Conservation (phyloP, 2,113 vertebrate genomes). For the Cryptomyrus ogoouensis region DNA sequence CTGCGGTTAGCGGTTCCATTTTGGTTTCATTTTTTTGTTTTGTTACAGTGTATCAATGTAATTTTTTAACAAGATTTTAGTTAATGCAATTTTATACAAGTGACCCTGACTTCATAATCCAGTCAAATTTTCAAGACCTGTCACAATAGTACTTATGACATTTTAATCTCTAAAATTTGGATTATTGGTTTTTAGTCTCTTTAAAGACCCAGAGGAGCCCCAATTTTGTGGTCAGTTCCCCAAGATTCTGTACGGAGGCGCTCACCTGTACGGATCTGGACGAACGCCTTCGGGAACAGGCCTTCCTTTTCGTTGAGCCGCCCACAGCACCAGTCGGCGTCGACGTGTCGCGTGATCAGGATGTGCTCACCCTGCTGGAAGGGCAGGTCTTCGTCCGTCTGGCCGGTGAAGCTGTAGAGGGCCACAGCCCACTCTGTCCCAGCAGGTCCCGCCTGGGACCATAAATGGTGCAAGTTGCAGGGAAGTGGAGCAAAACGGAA, state of each 20-base stretch:
- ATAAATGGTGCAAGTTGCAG: not conserved
- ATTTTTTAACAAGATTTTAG: not conserved
- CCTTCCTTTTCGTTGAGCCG: conserved; percentile 72
- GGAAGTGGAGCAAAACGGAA: not conserved
- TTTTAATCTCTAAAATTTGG: not conserved
- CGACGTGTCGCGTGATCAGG: conserved; percentile 64
- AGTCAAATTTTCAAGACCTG: not conserved
- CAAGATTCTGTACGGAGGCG: too few species aligned
- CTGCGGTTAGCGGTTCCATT: not conserved
- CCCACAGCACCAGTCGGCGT: conserved; percentile 75
- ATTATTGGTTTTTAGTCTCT: not conserved
- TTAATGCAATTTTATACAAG: not conserved
- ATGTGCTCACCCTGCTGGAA: conserved; percentile 81
- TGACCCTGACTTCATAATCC: not conserved
- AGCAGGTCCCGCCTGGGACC: conserved; percentile 21
- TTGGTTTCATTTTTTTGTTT: not conserved
- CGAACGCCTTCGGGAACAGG: conserved; percentile 76
- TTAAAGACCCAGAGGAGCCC: not conserved
- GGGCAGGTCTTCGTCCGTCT: conserved; percentile 76
- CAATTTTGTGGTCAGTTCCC: not conserved
- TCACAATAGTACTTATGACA: not conserved
- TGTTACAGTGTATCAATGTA: not conserved
- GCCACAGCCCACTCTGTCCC: conserved; percentile 73
- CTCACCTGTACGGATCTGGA: conserved; percentile 67
- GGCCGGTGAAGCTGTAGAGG: conserved; percentile 77